phyloP scores from a whole-genome alignment of 1,140 invertebrate species.

The Micrasema longulum region DNA sequence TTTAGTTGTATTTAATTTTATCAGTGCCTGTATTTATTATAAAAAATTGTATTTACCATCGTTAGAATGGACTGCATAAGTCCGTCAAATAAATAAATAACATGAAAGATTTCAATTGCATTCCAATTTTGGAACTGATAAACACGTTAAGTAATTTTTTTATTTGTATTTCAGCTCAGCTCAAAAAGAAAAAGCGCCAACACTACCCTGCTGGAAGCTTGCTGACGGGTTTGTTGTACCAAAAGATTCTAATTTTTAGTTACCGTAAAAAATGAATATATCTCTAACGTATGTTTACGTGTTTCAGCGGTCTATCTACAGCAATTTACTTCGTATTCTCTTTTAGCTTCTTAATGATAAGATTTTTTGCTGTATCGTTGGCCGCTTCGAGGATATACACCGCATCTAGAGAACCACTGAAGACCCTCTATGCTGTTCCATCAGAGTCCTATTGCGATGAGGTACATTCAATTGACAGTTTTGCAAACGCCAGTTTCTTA shows the following conservation, averaged over 20 bases:
- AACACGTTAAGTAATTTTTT: no score
- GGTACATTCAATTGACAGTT: constrained; percentile 18
- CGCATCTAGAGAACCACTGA: constrained; percentile 28
- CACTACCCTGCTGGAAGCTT: constrained; percentile 2
- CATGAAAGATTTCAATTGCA: no score
- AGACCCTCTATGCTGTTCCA: constrained; percentile 28
- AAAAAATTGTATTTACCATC: no score
- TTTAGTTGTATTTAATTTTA: no score
- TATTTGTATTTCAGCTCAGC: not conserved
- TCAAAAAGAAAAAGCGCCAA: not conserved
- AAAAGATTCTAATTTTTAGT: not conserved
- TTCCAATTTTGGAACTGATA: no score
- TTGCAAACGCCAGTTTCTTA: not conserved
- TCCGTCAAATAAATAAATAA: no score
- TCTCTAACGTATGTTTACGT: not conserved
- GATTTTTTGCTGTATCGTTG: constrained; percentile 72
- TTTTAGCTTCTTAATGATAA: constrained; percentile 71
- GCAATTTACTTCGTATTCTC: constrained; percentile 74
- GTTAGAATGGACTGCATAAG: no score
- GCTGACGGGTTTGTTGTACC: constrained; percentile 1
- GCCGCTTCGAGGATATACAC: constrained; percentile 70
- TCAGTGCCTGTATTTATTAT: no score
- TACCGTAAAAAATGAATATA: not conserved
- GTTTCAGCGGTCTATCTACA: constrained; percentile 59
- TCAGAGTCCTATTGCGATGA: constrained; percentile 44